phyloP scores from a whole-genome alignment of 1,140 invertebrate genomes.

The Episyrphus balteatus region DNA sequence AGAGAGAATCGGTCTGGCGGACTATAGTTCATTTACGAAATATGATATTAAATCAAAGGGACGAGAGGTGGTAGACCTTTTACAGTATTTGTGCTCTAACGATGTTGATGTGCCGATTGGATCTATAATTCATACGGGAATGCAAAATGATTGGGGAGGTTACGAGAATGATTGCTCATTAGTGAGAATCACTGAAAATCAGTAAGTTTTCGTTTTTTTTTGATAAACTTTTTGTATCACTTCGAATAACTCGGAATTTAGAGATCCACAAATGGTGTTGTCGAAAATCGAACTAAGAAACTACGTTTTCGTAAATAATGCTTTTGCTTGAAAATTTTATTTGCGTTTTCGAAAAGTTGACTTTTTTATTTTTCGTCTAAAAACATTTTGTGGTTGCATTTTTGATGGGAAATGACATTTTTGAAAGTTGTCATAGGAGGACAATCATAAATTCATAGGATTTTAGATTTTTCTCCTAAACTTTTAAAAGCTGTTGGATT shows the following conservation, averaged over 20 bases:
- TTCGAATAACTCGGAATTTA: slow-evolving; percentile 1
- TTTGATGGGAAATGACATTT: no score
- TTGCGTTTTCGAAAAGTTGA: no score
- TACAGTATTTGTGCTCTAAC: slow-evolving; percentile 94
- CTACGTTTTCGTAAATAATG: no score
- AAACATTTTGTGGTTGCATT: no score
- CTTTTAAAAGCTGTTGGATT: no score
- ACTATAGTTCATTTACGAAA: slow-evolving; percentile 98
- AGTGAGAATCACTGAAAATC: slow-evolving; percentile 73
- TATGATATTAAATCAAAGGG: slow-evolving; percentile 86
- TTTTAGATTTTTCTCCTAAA: no score
- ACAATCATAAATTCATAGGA: no score
- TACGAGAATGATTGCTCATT: slow-evolving; percentile 98
- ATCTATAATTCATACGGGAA: slow-evolving; percentile 93
- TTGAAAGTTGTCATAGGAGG: no score
- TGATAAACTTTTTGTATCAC: background rate
- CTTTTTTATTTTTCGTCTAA: no score
- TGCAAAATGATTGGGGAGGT: slow-evolving; percentile 91
- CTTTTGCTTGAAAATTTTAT: no score
- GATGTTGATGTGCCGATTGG: slow-evolving; percentile 92
- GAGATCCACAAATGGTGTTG: no score
- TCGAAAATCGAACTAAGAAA: no score
- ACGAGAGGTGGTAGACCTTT: slow-evolving; percentile 74
- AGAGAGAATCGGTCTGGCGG: slow-evolving; percentile 84
- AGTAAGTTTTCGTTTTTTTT: slow-evolving; percentile 49